These are phyloP conservation scores for Piaya cayana DNA, from an alignment of 2,113 vertebrate genomes.

Conservation along the genomic window DNA sequence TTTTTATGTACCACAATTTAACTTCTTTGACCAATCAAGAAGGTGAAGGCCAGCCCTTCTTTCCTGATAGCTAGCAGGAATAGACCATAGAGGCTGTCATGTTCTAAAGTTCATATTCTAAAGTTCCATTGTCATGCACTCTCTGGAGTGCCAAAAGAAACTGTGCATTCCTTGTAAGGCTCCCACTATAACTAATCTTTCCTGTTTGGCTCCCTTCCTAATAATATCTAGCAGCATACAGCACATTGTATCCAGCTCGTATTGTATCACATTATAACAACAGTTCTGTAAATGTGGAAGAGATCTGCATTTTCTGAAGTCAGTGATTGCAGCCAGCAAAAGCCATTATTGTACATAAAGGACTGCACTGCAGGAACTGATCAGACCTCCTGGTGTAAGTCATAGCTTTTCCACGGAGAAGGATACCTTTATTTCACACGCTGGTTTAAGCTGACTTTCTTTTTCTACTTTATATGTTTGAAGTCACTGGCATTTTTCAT, in stretches of 20 bases:
- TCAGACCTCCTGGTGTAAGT: neutral
- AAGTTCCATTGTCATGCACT: neutral
- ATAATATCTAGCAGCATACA: neutral
- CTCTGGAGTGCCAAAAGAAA: neutral
- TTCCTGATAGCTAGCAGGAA: neutral
- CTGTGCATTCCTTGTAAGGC: neutral
- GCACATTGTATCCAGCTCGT: neutral
- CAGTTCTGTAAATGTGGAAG: neutral
- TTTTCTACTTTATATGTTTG: neutral
- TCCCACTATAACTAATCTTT: neutral
- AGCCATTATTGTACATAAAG: neutral
- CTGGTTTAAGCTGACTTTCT: neutral
- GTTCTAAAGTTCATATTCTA: too few species aligned
- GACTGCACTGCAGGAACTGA: neutral
- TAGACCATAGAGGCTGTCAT: neutral
- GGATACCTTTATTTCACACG: neutral
- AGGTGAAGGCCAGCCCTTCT: neutral
- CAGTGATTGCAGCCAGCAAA: neutral
- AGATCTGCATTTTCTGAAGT: neutral
- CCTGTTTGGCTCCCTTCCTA: neutral
- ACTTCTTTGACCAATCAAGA: neutral
- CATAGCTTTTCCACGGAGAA: neutral
- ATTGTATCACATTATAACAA: neutral
- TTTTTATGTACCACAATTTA: neutral
- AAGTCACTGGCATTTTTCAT: neutral